Evolutionary conservation across 2,113 vertebrate genomes (phyloP), one percentile per base, ranked within the genome.

Genomic region (Lanius ludovicianus): DNA sequence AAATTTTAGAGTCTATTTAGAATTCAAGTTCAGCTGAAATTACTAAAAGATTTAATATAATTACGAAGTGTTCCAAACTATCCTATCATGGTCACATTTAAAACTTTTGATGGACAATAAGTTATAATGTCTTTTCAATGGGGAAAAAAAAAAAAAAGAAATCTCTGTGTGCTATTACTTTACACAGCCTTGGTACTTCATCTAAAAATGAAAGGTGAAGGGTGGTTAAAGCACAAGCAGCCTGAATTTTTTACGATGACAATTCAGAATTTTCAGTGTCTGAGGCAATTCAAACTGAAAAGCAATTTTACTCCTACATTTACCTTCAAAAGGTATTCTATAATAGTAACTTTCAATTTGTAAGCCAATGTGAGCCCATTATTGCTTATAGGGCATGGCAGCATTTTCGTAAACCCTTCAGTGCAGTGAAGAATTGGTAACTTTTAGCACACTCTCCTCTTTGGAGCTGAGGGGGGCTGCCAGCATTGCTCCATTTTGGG

Each of bases 221-320:
- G 59, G 77, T 41, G 78, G 59, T 50, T 92, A 85, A 91, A 70
- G 74, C 56, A 84, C 77, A 49, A 49, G 69, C 77, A 93, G 63
- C 14, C 30, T 75, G 93, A 65, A 78, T 74, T 94, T 91, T 95
- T 95, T 84, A 89, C 13, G 28, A 74, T 79, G 87, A 94, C 64
- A 94, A 89, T 94, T 78, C 84, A 93, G 73, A 91, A 93, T 95
- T 95, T 91, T 94, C 84, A 96, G 44, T 82, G 55, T 81, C 84
- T 87, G n/a, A 91, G 75, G 79, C 92, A 93, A 83, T 93, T 84
- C 57, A 83, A 90, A 93, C 57, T 91, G 78, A 89, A 95, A 89
- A 91, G 84, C 62, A 75, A 90, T 95, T 96, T 90, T 55, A 85
- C 77, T 91, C 84, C 87, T 68, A 75, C 83, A 77, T 94, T 91